Conservation (phyloP, 1,140 invertebrate genomes). For the Drosophila ohnishii region DNA sequence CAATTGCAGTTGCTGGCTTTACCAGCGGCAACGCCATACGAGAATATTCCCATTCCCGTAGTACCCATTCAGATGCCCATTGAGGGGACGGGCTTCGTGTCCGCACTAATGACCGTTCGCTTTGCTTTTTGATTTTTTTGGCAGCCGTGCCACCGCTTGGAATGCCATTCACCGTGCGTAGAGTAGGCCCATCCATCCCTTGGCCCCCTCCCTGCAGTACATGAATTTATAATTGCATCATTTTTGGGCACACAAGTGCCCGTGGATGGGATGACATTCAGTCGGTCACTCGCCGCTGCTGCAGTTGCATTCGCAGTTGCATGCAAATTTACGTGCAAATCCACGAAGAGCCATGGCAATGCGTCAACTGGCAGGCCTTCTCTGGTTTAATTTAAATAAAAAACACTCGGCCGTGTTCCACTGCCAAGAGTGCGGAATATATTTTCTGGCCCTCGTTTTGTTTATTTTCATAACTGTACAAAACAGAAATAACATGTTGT, state of each 20-base stretch:
- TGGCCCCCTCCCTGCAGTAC: constrained; percentile 25
- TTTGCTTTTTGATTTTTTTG: constrained; percentile 57
- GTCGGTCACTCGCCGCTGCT: constrained; percentile 28
- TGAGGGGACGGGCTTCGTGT: constrained; percentile 36
- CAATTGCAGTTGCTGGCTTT: constrained; percentile 25
- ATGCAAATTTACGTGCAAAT: constrained; percentile 34
- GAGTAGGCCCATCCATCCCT: constrained; percentile 19
- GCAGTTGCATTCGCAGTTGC: constrained; percentile 28
- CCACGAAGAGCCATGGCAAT: constrained; percentile 29
- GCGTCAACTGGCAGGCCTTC: constrained; percentile 48
- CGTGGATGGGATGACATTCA: constrained; percentile 38
- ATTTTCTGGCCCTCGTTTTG: constrained; percentile 39
- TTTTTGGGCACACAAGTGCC: constrained; percentile 46
- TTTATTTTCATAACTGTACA: constrained; percentile 68
- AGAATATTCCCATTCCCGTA: constrained; percentile 3
- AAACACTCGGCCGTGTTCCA: constrained; percentile 19
- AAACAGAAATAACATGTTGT: constrained; percentile 28
- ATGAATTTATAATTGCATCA: constrained; percentile 80
- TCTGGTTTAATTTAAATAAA: constrained; percentile 39
- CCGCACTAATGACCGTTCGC: constrained; percentile 61
- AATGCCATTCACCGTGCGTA: constrained; percentile 56
- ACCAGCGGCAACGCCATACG: neutral
- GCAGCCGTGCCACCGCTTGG: constrained; percentile 46
- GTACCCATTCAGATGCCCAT: constrained; percentile 21
- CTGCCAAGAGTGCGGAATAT: constrained; percentile 29